Evolutionary conservation across 2,888 invertebrate genomes (phyloP).

Genomic region (Ormyrus rosae): DNA sequence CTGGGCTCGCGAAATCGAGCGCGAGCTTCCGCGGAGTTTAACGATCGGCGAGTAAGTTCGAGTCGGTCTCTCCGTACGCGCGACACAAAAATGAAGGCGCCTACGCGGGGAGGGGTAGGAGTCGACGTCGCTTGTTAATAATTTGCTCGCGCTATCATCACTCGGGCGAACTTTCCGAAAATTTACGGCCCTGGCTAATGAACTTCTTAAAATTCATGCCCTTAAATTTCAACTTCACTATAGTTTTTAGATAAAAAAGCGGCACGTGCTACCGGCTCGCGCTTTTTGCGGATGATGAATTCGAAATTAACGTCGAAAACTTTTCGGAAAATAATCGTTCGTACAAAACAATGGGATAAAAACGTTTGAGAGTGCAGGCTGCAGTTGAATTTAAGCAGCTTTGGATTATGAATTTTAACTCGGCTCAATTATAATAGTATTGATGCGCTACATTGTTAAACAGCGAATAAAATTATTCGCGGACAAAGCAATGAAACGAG

Average conservation of each 20-base stretch:
- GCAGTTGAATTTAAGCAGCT: too few species aligned
- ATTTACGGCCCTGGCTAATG: conserved; percentile 6
- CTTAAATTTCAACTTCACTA: neutral
- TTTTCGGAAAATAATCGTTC: too few species aligned
- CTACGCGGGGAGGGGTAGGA: neutral
- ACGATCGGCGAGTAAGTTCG: conserved; percentile 46
- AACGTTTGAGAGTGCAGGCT: too few species aligned
- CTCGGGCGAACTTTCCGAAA: conserved; percentile 6
- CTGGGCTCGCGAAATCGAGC: conserved; percentile 33
- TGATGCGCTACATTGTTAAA: too few species aligned
- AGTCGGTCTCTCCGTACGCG: neutral
- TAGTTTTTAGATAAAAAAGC: too few species aligned
- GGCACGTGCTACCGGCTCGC: too few species aligned
- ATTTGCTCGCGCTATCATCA: neutral
- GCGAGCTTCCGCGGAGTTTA: conserved; percentile 40
- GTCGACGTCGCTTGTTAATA: conserved; percentile 19
- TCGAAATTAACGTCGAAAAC: too few species aligned
- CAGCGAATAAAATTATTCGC: too few species aligned
- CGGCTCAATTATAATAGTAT: too few species aligned
- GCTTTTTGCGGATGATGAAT: too few species aligned
- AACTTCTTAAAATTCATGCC: conserved; percentile 25
- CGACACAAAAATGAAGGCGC: conserved; percentile 9
- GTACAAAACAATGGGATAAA: too few species aligned
- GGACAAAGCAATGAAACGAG: conserved; percentile 1
- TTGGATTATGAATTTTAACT: too few species aligned